A percentile compares a stretch with the other conserved stretches of the same genome.
phyloP scores from a whole-genome alignment of 2,888 invertebrate genomes.

The Seira musarum region DNA sequence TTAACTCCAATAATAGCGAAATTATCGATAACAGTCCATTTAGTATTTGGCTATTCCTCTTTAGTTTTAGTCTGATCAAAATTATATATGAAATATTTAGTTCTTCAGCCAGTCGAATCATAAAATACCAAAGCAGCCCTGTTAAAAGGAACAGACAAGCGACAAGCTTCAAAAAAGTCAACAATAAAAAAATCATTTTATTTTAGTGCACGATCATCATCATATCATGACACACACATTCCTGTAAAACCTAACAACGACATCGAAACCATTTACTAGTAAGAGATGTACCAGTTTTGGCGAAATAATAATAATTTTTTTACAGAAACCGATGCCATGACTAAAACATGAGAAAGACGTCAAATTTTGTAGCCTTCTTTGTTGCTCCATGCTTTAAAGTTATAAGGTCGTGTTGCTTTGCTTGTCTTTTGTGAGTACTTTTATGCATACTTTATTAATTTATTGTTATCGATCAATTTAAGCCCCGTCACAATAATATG shows the following conservation, averaged over 20 bases:
- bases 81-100: neutral
- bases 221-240: too few species aligned
- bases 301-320: neutral
- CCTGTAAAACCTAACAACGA: neutral
- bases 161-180: neutral
- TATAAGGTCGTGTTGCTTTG: too few species aligned
- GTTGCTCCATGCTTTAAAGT: neutral
- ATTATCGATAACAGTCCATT: neutral
- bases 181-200: neutral
- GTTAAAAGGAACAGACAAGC: neutral
- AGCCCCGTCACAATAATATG: too few species aligned
- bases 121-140: neutral
- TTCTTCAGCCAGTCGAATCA: neutral
- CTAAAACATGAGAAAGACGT: neutral
- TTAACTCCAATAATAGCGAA: neutral
- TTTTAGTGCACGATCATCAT: neutral
- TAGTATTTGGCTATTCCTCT: neutral
- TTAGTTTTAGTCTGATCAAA: too few species aligned
- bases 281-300: neutral
- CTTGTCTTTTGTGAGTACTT: too few species aligned
- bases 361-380: neutral
- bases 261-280: neutral
- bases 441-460: neutral
- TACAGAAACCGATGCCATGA: neutral
- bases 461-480: neutral